A percentile compares a stretch with the other conserved stretches of the same genome.
Conservation (phyloP, 2,113 vertebrate genomes). For the Gavia stellata region DNA sequence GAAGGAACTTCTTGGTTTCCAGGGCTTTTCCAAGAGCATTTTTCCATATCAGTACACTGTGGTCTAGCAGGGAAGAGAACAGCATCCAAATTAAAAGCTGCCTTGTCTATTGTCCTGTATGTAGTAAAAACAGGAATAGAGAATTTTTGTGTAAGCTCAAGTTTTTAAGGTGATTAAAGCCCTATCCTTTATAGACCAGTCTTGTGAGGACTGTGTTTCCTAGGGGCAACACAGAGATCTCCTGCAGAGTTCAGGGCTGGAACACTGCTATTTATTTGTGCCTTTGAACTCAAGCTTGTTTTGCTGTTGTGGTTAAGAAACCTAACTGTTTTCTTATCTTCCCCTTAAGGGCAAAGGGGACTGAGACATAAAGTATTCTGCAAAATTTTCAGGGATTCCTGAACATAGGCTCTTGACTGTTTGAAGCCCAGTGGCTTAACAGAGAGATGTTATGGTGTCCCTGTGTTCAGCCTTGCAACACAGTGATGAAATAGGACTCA, state of each 20-base stretch:
- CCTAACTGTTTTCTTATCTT: not conserved
- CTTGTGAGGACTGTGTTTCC: not conserved
- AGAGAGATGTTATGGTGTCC: not conserved
- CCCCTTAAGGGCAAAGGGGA: not conserved
- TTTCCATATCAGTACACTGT: fast-evolving
- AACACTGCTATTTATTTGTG: not conserved
- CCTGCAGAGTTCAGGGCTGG: not conserved
- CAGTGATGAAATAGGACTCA: not conserved
- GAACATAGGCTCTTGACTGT: not conserved
- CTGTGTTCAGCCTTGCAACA: not conserved
- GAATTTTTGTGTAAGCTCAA: not conserved
- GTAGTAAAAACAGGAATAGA: not conserved
- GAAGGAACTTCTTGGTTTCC: not conserved
- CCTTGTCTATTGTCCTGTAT: not conserved
- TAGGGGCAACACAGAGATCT: not conserved
- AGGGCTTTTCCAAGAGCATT: not conserved
- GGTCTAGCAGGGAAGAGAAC: not conserved
- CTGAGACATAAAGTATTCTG: not conserved
- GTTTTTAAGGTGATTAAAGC: not conserved
- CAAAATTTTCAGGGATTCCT: not conserved
- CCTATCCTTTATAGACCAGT: not conserved
- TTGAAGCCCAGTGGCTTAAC: not conserved
- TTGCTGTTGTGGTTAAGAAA: not conserved
- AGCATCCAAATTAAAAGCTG: not conserved
- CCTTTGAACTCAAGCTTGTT: not conserved